Conservation (phyloP, 1,140 invertebrate genomes). For the Aphelinus certus region DNA sequence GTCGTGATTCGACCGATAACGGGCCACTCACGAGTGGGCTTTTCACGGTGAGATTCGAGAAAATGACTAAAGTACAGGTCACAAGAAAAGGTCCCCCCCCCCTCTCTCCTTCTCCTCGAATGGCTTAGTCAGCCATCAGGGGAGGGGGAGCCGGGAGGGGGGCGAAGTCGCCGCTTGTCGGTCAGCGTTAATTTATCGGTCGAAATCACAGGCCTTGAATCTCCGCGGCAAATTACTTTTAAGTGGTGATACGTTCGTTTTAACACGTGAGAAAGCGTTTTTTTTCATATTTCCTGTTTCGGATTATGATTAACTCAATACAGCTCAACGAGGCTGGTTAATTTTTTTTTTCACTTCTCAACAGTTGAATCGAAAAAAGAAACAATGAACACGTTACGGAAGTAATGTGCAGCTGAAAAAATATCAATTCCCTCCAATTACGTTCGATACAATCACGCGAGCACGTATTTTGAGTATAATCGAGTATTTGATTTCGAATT, state of each 20-base stretch:
- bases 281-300: conserved; percentile 28
- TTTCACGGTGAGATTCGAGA: conserved; percentile 52
- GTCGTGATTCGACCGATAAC: conserved; percentile 28
- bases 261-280: conserved; percentile 42
- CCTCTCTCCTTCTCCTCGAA: too few relatives aligned
- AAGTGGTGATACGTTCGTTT: conserved; percentile 42
- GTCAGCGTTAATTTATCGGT: conserved; percentile 52
- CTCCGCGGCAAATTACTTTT: conserved; percentile 34
- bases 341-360: background rate
- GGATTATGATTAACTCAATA: conserved; percentile 38
- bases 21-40: conserved; percentile 43
- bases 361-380: background rate
- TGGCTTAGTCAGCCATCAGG: conserved; percentile 30
- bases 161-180: conserved; percentile 7
- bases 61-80: conserved; percentile 51
- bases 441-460: too few relatives aligned
- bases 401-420: too few relatives aligned
- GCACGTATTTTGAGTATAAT: too few relatives aligned
- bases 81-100: conserved; percentile 34
- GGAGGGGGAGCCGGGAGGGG: background rate
- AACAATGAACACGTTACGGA: too few relatives aligned
- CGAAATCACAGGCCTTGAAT: conserved; percentile 50
- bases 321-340: background rate
- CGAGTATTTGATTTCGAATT: too few relatives aligned
- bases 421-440: too few relatives aligned